Conservation (phyloP, 2,797 vertebrate genomes). For the Alfaro cultratus region DNA sequence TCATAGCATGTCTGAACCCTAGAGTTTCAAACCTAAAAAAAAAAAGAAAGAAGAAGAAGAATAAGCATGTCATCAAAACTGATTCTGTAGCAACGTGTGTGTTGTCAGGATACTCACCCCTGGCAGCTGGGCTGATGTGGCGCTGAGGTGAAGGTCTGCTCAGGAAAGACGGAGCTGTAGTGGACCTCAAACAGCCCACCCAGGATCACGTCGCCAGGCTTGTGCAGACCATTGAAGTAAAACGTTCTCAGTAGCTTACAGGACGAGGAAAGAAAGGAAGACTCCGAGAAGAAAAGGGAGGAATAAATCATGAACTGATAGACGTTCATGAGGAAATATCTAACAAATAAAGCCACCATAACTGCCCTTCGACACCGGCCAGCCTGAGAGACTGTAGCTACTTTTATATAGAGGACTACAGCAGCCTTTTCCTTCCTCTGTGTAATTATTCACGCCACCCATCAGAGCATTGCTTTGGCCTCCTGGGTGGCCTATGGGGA, state of each 20-base stretch:
- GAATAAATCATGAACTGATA: constrained; percentile 21
- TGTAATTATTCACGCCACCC: not conserved
- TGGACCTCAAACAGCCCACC: constrained; percentile 77
- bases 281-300: constrained; percentile 2
- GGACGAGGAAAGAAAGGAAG: constrained; percentile 14
- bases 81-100: not conserved
- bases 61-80: not conserved
- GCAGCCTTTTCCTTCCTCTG: not conserved
- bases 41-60: too few relatives aligned
- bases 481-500: not conserved
- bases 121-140: constrained; percentile 63
- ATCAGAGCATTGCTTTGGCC: not conserved
- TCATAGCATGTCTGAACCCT: constrained; percentile 67
- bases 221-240: constrained; percentile 55
- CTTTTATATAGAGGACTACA: constrained; percentile 4
- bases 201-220: constrained; percentile 70
- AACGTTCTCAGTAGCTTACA: constrained; percentile 47
- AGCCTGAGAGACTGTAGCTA: not conserved
- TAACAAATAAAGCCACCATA: constrained; percentile 36
- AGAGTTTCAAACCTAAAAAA: constrained; percentile 59
- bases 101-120: constrained; percentile 39
- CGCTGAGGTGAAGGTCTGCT: constrained; percentile 66
- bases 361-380: not conserved
- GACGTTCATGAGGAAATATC: constrained; percentile 17
- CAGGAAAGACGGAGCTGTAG: constrained; percentile 66